A percentile compares a stretch with the other conserved stretches of the same genome.
These are phyloP conservation scores for Nannospalax galili DNA, from an alignment of 2,113 vertebrate genomes.

Conservation along the genomic window DNA sequence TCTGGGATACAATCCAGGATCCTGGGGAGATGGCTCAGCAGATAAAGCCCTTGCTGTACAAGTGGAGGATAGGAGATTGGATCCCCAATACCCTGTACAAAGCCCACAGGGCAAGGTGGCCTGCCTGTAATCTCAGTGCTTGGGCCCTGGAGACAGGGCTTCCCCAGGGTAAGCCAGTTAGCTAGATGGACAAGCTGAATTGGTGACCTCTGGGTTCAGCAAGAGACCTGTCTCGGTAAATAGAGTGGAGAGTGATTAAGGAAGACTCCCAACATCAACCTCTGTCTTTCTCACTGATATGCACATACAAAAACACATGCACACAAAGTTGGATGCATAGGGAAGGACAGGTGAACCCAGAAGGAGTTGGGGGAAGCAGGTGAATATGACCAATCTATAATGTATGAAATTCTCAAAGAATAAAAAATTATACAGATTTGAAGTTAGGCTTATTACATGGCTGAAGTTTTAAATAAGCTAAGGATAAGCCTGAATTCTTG, in stretches of 20 bases:
- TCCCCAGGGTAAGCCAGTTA: neutral
- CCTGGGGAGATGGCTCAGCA: neutral
- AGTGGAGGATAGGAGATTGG: neutral
- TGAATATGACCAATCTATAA: no score
- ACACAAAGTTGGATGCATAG: no score
- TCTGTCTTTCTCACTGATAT: neutral
- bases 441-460: no score
- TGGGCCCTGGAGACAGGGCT: no score
- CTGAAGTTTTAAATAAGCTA: no score
- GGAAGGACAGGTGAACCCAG: no score
- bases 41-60: neutral
- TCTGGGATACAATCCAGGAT: no score
- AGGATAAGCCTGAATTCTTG: no score
- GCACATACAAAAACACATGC: neutral
- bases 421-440: no score
- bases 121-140: neutral
- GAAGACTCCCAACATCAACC: neutral
- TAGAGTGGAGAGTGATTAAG: no score
- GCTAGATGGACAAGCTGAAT: neutral
- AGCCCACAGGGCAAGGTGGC: neutral
- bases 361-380: no score
- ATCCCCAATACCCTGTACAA: neutral
- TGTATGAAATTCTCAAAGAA: no score
- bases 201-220: neutral
- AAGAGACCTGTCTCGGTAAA: neutral